Base-by-base conservation (phyloP, 2,797 vertebrate genomes). In the Pseudochirops corinnae region DNA sequence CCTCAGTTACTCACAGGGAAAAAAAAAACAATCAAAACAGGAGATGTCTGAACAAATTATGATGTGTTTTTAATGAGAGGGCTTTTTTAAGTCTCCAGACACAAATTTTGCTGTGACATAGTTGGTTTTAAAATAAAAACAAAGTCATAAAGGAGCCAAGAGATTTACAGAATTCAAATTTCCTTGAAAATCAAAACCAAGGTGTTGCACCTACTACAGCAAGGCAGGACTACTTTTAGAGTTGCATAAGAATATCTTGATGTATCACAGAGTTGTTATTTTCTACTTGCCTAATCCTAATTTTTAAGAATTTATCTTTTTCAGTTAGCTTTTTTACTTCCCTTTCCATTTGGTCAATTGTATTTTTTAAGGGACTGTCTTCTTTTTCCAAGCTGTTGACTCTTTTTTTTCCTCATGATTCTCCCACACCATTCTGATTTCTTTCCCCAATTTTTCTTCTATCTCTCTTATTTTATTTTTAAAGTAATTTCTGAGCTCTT, bases 171-270 rank as follows among this genome's bases (percentile, higher is more conserved):
- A 82, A 39, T 46, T 1, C 18, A 82, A 31, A 4, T 74, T 94
- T 74, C 29, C 57, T 24, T 90, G 26, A 46, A 93, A 90, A 57
- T 95, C 46, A 91, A 92, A 94, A 24, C 16, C 24, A 93, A 12
- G 3, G 0, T 2, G 1, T 93, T 92, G 74, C 50, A 57, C 33
- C 18, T 82, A 10, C 52, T 50, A 92, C 74, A 33, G 90, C 24
- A 90, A 14, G 56, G 52, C 60, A 55, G 18, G 56, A 18, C 29
- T 21, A 56, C 13, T 60, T 1, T 91, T 92, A 74, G n/a, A 96
- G 11, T 57, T 94, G 21, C 92, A 93, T 57, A 39, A 31, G n/a
- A 56, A 14, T 91, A 74, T 74, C 0, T 74, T 74, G n/a, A 39
- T 39, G 33, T 74, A 0, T 74, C 62, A 39, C 18, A n/a, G 4